phyloP scores from a whole-genome alignment of 2,888 invertebrate genomes.

The Mythimna albipuncta region DNA sequence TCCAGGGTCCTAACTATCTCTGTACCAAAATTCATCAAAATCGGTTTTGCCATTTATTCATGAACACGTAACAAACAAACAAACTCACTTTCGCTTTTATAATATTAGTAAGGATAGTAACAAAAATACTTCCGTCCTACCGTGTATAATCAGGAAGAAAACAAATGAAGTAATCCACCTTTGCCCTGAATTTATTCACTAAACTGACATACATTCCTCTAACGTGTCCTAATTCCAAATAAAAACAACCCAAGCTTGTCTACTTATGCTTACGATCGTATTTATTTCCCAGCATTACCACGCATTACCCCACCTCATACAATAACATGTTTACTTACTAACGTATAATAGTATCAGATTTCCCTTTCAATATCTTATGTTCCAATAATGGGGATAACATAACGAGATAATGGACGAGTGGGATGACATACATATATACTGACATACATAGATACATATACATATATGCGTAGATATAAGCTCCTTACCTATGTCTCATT shows the following conservation, averaged over 20 bases:
- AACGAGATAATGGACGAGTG: slow-evolving; percentile 34
- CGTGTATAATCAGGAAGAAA: not conserved
- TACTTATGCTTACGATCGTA: slow-evolving; percentile 15
- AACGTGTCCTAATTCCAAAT: slow-evolving; percentile 6
- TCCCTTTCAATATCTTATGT: slow-evolving; percentile 48
- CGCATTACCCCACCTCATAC: slow-evolving; percentile 8
- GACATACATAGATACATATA: no score
- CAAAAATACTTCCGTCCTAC: no score
- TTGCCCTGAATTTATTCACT: not conserved
- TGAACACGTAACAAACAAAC: no score
- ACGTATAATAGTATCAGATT: slow-evolving; percentile 42
- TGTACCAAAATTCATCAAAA: no score
- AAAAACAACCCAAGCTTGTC: not conserved
- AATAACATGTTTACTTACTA: slow-evolving; percentile 50
- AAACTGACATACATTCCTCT: not conserved
- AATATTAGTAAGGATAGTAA: no score
- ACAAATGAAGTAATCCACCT: not conserved
- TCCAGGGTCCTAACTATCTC: no score
- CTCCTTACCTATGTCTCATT: not conserved
- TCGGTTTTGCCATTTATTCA: no score
- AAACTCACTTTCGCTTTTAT: no score
- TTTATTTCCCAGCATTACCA: slow-evolving; percentile 19
- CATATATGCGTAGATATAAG: not conserved
- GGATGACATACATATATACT: not conserved
- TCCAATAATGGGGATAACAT: slow-evolving; percentile 39